A percentile compares a stretch with the other conserved stretches of the same genome.
Evolutionary conservation across 2,888 invertebrate species (phyloP).

Genomic region (Slavum lentiscoides): DNA sequence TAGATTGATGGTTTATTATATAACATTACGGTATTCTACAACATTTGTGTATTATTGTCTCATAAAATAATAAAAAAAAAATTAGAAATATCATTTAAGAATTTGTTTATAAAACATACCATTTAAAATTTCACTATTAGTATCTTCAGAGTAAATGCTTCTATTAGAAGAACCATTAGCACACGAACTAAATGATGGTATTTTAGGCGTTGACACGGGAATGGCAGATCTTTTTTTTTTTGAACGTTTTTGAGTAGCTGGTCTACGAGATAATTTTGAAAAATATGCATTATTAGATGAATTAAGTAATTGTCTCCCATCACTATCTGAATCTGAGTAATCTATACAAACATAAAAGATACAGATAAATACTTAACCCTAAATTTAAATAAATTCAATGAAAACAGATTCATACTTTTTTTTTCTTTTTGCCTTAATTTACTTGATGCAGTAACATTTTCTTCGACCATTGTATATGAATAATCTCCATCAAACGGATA

Average conservation of each 20-base stretch:
- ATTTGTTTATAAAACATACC: neutral
- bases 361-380: neutral
- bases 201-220: conserved; percentile 83
- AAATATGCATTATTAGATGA: conserved; percentile 60
- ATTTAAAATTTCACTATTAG: conserved; percentile 36
- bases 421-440: conserved; percentile 69
- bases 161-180: conserved; percentile 51
- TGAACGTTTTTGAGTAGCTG: conserved; percentile 72
- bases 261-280: conserved; percentile 70
- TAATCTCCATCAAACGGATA: conserved; percentile 66
- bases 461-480: conserved; percentile 71
- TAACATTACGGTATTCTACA: neutral
- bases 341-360: conserved; percentile 63
- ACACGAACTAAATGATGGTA: conserved; percentile 66
- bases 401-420: conserved; percentile 61
- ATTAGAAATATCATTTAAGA: neutral
- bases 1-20: neutral
- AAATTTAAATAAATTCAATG: neutral
- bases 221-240: conserved; percentile 76
- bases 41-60: conserved; percentile 22
- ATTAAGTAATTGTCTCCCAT: conserved; percentile 66
- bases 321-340: conserved; percentile 89
- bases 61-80: neutral
- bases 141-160: conserved; percentile 35
- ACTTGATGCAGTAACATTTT: conserved; percentile 65